Conservation (phyloP, 2,113 vertebrate species). For the Tretioscincus oriximinensis region DNA sequence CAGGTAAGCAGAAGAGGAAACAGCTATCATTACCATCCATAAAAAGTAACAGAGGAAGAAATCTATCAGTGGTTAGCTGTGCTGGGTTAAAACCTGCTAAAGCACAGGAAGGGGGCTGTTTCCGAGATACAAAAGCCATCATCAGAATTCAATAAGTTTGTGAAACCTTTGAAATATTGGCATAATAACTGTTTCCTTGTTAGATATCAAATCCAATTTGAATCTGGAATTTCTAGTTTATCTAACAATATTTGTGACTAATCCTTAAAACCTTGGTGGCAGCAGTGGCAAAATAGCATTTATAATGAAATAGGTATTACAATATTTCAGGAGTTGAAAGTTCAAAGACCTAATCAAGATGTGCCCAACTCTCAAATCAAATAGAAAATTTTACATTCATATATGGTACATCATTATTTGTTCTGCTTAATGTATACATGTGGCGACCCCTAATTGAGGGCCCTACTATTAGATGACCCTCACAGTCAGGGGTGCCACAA, state of each 20-base stretch:
- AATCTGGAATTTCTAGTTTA: slow-evolving; percentile 27
- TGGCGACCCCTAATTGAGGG: too few species aligned
- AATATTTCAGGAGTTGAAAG: too few species aligned
- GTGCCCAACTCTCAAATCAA: too few species aligned
- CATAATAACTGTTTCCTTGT: slow-evolving; percentile 21
- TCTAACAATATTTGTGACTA: neutral
- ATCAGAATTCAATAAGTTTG: neutral
- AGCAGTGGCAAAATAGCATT: neutral
- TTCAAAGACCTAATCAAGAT: too few species aligned
- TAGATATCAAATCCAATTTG: slow-evolving; percentile 23
- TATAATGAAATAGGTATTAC: too few species aligned
- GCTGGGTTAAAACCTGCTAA: slow-evolving; percentile 27
- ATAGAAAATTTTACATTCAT: too few species aligned
- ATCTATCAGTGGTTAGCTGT: slow-evolving; percentile 19
- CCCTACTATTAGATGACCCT: too few species aligned
- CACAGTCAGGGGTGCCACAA: too few species aligned
- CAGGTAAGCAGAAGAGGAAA: slow-evolving; percentile 45
- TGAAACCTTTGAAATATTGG: slow-evolving; percentile 33
- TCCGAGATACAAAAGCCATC: slow-evolving; percentile 14
- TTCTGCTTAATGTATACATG: too few species aligned
- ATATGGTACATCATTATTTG: too few species aligned
- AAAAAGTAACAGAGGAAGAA: slow-evolving; percentile 9
- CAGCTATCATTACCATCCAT: slow-evolving; percentile 28
- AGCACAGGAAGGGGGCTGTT: slow-evolving; percentile 19
- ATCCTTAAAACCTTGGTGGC: neutral